Conservation (phyloP, 2,888 invertebrate species). For the Noctuana brunneofusca region DNA sequence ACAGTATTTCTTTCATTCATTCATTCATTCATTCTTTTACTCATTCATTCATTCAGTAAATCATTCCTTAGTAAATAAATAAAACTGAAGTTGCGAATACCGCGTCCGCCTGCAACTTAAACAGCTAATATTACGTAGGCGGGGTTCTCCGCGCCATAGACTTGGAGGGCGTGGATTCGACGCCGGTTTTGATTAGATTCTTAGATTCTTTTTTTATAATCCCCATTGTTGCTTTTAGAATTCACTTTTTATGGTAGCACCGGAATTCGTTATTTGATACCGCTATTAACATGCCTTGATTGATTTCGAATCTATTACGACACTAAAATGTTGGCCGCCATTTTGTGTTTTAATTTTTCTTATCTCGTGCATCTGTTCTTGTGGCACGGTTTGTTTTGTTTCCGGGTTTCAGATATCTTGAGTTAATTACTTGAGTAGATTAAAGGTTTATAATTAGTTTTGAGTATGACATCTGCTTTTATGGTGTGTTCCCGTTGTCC, state of each 20-base stretch:
- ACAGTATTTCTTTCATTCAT: too few relatives aligned
- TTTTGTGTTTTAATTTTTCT: slow-evolving; percentile 9
- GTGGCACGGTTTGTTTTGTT: background rate
- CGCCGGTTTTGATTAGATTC: slow-evolving; percentile 74
- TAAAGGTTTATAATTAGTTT: background rate
- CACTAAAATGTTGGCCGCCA: slow-evolving; percentile 12
- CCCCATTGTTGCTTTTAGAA: slow-evolving; percentile 53
- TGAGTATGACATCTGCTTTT: background rate
- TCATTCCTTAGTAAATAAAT: too few relatives aligned
- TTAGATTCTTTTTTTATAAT: slow-evolving; percentile 63
- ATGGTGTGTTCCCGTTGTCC: too few relatives aligned
- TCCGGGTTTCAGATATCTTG: background rate
- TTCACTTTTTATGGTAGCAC: slow-evolving; percentile 46
- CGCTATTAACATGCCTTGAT: slow-evolving; percentile 42
- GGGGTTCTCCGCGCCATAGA: slow-evolving; percentile 53
- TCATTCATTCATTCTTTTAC: too few relatives aligned
- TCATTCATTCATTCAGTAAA: too few relatives aligned
- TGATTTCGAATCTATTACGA: slow-evolving; percentile 43
- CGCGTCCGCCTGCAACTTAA: slow-evolving; percentile 48
- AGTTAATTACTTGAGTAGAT: background rate
- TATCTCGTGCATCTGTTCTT: slow-evolving; percentile 15
- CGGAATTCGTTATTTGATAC: slow-evolving; percentile 43
- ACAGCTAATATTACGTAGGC: slow-evolving; percentile 47
- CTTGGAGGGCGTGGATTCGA: slow-evolving; percentile 62
- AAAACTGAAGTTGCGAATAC: too few relatives aligned